A percentile compares a stretch with the other conserved stretches of the same genome.
Evolutionary conservation across 2,888 invertebrate species (phyloP).

Genomic region (Ophioninae sp.): DNA sequence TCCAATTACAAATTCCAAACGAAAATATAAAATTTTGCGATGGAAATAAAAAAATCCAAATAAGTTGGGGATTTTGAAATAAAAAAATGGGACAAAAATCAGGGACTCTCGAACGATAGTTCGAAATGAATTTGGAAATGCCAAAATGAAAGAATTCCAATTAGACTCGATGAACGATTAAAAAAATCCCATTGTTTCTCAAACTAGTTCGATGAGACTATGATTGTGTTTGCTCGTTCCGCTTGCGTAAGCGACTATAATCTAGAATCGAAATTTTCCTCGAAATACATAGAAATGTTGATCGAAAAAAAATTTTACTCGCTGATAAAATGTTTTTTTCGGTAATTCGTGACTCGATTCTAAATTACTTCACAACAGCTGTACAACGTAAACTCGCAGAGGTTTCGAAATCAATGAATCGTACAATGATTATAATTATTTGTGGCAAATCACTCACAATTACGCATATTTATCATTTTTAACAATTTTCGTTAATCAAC

Average conservation of each 20-base stretch:
- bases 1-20: too few relatives aligned
- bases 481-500: conserved; percentile 11
- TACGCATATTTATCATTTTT: neutral
- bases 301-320: neutral
- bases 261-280: conserved; percentile 22
- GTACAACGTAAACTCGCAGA: conserved; percentile 38
- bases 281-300: neutral
- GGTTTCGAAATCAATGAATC: conserved; percentile 43
- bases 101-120: neutral
- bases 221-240: conserved; percentile 21
- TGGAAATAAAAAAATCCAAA: too few relatives aligned
- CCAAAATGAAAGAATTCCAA: neutral
- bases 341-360: conserved; percentile 35
- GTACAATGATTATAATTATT: conserved; percentile 59
- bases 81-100: neutral
- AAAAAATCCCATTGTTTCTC: neutral
- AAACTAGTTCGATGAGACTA: neutral
- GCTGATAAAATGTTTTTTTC: conserved; percentile 4
- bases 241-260: neutral
- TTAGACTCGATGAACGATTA: neutral
- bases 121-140: neutral
- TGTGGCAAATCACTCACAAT: conserved; percentile 48
- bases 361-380: conserved; percentile 54
- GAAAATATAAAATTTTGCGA: too few relatives aligned
- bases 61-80: too few relatives aligned